Conservation (phyloP, 2,797 vertebrate species). For the Ptychadena robeensis region DNA sequence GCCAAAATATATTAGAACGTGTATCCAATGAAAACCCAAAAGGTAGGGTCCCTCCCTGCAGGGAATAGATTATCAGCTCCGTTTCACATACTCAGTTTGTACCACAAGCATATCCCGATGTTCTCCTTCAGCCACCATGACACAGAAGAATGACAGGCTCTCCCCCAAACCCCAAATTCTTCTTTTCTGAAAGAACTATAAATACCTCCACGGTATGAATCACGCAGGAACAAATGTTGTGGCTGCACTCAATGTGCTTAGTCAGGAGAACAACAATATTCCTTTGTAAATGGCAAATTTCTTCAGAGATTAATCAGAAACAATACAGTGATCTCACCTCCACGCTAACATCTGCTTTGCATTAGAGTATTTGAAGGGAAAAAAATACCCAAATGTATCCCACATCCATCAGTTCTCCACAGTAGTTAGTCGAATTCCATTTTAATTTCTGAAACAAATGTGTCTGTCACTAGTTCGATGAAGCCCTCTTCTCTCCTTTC, state of each 20-base stretch:
- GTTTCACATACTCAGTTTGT: neutral
- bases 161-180: neutral
- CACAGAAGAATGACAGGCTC: neutral
- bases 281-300: constrained; percentile 32
- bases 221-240: constrained; percentile 47
- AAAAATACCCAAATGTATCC: constrained; percentile 47
- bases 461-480: constrained; percentile 18
- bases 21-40: neutral
- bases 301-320: constrained; percentile 8
- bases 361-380: constrained; percentile 53
- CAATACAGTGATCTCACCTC: constrained; percentile 37
- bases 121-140: neutral
- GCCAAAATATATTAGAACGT: neutral
- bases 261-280: constrained; percentile 38
- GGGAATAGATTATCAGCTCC: neutral
- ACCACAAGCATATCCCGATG: neutral
- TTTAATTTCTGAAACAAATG: constrained; percentile 51
- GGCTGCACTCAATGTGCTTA: constrained; percentile 37
- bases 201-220: constrained; percentile 25
- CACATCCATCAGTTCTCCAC: constrained; percentile 36
- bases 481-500: constrained; percentile 61
- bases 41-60: neutral
- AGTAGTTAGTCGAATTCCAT: constrained; percentile 63
- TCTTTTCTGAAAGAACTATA: constrained; percentile 24
- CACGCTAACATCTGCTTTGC: constrained; percentile 63